Conservation (phyloP, 1,140 invertebrate species). For the Mamestra configurata region DNA sequence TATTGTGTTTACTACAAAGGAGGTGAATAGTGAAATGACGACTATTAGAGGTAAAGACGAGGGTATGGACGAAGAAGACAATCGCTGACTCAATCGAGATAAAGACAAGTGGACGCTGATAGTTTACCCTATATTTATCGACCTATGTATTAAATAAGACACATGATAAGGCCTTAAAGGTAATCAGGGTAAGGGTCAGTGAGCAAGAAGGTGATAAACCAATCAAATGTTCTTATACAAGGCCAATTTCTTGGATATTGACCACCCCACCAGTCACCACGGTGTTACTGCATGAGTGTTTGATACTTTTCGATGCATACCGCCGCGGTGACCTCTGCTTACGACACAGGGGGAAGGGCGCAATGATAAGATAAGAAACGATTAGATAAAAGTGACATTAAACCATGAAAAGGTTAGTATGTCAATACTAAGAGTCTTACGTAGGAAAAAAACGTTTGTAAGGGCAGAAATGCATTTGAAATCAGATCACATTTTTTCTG, state of each 20-base stretch:
- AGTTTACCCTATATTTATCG: too few relatives aligned
- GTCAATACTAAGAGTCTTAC: background rate
- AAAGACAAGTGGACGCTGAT: too few relatives aligned
- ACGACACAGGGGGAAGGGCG: background rate
- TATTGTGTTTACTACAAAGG: too few relatives aligned
- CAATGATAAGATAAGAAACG: background rate
- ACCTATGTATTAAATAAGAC: too few relatives aligned
- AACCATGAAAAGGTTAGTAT: background rate
- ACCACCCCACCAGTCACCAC: background rate
- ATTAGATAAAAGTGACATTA: background rate
- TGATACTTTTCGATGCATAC: background rate
- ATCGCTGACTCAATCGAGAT: too few relatives aligned
- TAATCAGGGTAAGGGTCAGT: too few relatives aligned
- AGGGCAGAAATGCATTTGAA: background rate
- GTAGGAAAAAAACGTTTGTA: background rate
- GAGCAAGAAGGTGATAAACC: too few relatives aligned
- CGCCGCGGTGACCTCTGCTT: background rate
- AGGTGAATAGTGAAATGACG: too few relatives aligned
- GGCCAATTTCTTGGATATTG: background rate
- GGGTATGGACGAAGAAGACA: too few relatives aligned
- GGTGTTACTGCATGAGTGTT: background rate
- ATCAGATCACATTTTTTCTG: too few relatives aligned
- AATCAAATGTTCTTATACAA: background rate
- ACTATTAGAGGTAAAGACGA: too few relatives aligned
- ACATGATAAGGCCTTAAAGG: too few relatives aligned